Evolutionary conservation across 2,113 vertebrate genomes (phyloP).

Genomic region (Zosterops hypoxanthus): DNA sequence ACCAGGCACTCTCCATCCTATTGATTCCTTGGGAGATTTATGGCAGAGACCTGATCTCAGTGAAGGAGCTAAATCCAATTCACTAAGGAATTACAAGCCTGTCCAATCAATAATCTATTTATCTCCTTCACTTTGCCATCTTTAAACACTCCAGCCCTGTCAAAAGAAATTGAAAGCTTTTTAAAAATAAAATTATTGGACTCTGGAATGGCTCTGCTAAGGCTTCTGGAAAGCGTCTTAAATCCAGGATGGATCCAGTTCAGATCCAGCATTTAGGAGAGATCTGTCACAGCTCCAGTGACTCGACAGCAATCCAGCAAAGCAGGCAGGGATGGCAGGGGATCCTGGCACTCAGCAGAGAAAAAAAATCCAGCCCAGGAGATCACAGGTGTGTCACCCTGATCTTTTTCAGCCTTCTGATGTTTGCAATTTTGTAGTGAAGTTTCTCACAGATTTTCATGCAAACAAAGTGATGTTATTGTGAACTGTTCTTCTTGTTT

Average conservation of each 20-base stretch:
- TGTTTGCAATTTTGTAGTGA: no score
- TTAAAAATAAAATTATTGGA: constrained; percentile 64
- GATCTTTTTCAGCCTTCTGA: no score
- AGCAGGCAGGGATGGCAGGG: not conserved
- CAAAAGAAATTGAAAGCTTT: constrained; percentile 75
- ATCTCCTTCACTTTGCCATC: constrained; percentile 78
- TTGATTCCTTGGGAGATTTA: constrained; percentile 75
- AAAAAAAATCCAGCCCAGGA: not conserved
- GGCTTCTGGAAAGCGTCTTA: constrained; percentile 21
- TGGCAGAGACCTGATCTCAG: constrained; percentile 67
- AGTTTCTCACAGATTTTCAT: no score
- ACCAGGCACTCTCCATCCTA: constrained; percentile 27
- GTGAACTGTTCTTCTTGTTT: no score
- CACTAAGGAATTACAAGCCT: constrained; percentile 81
- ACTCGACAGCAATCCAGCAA: not conserved
- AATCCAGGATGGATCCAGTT: not conserved
- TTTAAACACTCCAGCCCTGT: constrained; percentile 75
- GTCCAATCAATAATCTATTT: constrained; percentile 81
- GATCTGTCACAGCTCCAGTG: not conserved
- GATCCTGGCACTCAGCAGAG: not conserved
- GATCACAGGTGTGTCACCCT: no score
- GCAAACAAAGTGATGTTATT: no score
- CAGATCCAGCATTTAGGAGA: not conserved
- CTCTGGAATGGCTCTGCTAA: not conserved
- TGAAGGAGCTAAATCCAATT: constrained; percentile 80